Evolutionary conservation across 1,140 invertebrate genomes (phyloP).

Genomic region (Eriosoma lanigerum): DNA sequence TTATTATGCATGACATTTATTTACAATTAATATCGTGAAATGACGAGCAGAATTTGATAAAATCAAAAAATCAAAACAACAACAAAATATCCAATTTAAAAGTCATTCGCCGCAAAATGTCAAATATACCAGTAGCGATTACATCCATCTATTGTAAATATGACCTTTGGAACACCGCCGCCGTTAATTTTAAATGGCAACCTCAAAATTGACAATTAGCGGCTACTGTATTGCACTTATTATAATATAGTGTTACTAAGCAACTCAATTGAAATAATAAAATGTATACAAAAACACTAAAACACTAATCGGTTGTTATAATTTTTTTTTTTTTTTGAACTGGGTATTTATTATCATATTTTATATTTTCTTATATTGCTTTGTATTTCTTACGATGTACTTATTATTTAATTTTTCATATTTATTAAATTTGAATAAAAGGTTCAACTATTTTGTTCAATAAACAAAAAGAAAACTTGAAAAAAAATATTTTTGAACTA

Average conservation of each 20-base stretch:
- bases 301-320: slow-evolving; percentile 2
- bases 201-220: slow-evolving; percentile 51
- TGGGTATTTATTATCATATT: no score
- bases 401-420: no score
- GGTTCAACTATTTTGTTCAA: no score
- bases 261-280: slow-evolving; percentile 16
- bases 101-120: slow-evolving; percentile 48
- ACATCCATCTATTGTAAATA: slow-evolving; percentile 42
- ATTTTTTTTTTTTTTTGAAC: no score
- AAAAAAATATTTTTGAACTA: no score
- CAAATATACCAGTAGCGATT: slow-evolving; percentile 41
- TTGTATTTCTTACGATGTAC: no score
- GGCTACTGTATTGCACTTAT: slow-evolving; percentile 15
- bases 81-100: slow-evolving; percentile 38
- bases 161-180: slow-evolving; percentile 30
- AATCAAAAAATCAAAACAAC: neutral
- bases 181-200: slow-evolving; percentile 50
- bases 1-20: slow-evolving; percentile 24
- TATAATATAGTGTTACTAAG: slow-evolving; percentile 33
- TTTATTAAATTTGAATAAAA: no score
- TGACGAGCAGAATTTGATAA: slow-evolving; percentile 17
- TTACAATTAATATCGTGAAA: slow-evolving; percentile 15
- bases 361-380: no score
- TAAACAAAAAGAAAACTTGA: no score
- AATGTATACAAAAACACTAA: slow-evolving; percentile 13